Evolutionary conservation across 2,797 vertebrate genomes (phyloP).

Genomic region (Neomorphus geoffroyi): DNA sequence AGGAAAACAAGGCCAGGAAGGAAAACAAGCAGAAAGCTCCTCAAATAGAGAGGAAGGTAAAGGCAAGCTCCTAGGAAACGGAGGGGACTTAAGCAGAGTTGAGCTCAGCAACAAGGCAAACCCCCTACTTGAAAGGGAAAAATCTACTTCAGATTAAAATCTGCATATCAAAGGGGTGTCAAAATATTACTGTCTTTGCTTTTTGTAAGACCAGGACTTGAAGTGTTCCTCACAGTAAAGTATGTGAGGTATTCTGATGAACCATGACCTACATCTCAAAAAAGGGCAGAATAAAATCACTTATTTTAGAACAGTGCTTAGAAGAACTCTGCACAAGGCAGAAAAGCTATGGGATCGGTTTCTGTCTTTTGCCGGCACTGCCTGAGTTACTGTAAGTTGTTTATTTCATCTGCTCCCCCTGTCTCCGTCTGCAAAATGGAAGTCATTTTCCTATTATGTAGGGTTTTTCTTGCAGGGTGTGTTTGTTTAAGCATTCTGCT

Average conservation of each 20-base stretch:
- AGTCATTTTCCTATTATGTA: background rate
- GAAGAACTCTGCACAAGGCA: background rate
- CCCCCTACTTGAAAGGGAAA: background rate
- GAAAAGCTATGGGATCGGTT: background rate
- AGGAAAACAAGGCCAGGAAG: too few species aligned
- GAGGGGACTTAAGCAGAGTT: background rate
- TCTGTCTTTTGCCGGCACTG: background rate
- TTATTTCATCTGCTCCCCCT: background rate
- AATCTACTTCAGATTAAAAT: background rate
- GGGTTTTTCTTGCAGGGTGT: background rate
- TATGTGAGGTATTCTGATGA: background rate
- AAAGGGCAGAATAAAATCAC: background rate
- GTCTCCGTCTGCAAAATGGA: background rate
- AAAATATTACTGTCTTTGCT: background rate
- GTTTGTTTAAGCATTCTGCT: background rate
- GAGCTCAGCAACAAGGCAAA: background rate
- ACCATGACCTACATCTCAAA: background rate
- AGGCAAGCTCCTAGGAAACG: background rate
- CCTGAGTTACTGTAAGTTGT: background rate
- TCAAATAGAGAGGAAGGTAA: background rate
- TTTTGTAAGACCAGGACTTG: background rate
- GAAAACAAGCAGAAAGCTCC: background rate
- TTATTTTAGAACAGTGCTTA: background rate
- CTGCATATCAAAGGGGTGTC: background rate
- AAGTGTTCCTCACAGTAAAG: background rate